Conservation (phyloP, 2,797 vertebrate genomes). For the Chromis chromis region DNA sequence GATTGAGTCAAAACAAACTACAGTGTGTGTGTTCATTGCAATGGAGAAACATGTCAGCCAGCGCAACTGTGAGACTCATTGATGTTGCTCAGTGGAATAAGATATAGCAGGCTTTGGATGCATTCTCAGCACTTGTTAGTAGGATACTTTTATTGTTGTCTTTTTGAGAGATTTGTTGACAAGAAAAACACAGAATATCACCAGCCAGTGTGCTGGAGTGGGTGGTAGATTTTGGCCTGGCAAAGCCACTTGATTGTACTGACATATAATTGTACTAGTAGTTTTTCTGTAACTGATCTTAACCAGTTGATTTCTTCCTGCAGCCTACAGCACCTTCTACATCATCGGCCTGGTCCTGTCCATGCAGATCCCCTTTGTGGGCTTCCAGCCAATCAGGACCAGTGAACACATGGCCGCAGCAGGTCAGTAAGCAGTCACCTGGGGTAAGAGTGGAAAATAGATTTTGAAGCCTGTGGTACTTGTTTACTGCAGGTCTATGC, state of each 20-base stretch:
- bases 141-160: background rate
- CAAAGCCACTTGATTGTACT: background rate
- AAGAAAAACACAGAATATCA: background rate
- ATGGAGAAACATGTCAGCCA: background rate
- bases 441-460: background rate
- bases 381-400: conserved; percentile 97
- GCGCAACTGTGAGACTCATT: too few species aligned
- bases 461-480: background rate
- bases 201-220: too few species aligned
- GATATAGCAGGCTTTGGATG: background rate
- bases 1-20: too few species aligned
- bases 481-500: background rate
- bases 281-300: background rate
- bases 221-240: too few species aligned
- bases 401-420: conserved; percentile 98
- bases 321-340: conserved; percentile 97
- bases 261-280: background rate
- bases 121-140: background rate
- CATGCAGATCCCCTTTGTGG: conserved; percentile 98
- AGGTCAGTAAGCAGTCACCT: conserved; percentile 80
- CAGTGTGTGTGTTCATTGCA: background rate
- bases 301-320: conserved; percentile 35
- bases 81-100: too few species aligned
- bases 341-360: conserved; percentile 95
- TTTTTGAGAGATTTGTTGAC: background rate